These are phyloP conservation scores for Austrofundulus limnaeus DNA, from an alignment of 2,113 vertebrate genomes.

Conservation along the genomic window DNA sequence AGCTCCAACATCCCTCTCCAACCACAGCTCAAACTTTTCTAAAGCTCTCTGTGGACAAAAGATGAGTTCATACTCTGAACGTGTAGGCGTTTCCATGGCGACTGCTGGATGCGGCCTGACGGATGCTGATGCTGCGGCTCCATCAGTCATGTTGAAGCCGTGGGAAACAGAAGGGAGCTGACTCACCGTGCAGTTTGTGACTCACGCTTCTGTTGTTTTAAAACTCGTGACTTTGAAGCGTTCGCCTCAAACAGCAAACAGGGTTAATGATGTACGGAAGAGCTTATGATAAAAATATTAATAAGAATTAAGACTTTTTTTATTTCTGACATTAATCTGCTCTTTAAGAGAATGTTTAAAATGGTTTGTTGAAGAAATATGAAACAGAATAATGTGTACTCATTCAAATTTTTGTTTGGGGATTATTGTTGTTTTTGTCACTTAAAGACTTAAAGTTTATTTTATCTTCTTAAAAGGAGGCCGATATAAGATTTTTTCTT, in stretches of 20 bases:
- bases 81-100: conserved; percentile 34
- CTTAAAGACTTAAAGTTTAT: too few relatives aligned
- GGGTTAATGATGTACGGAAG: too few relatives aligned
- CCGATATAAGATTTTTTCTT: too few relatives aligned
- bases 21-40: background rate
- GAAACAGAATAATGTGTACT: too few relatives aligned
- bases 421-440: too few relatives aligned
- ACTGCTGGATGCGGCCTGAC: conserved; percentile 3
- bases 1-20: background rate
- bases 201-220: background rate
- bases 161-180: conserved; percentile 8
- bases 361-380: too few relatives aligned
- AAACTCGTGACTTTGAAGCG: background rate
- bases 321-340: too few relatives aligned
- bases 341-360: too few relatives aligned
- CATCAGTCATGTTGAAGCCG: background rate
- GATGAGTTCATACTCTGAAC: background rate
- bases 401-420: too few relatives aligned
- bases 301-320: too few relatives aligned
- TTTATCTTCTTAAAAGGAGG: too few relatives aligned
- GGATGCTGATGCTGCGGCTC: background rate
- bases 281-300: too few relatives aligned
- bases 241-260: background rate
- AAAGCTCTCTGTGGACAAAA: background rate
- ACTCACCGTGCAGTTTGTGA: conserved; percentile 15